Evolutionary conservation across 2,113 vertebrate species (phyloP), one percentile per base, ranked within the genome.

Genomic region (Gorsachius goisagi): DNA sequence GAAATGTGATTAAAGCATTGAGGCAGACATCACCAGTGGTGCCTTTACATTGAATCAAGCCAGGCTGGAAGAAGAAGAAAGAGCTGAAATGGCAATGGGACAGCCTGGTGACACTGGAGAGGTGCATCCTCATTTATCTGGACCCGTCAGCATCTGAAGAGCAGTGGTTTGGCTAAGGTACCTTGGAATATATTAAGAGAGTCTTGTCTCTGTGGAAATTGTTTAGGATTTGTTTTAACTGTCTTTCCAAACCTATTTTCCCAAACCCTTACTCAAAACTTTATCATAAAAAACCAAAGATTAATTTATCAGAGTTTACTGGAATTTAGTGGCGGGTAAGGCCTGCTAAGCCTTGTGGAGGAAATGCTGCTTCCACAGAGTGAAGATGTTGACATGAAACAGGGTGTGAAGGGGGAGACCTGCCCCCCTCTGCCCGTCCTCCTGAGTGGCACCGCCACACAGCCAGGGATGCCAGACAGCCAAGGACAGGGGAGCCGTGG

Each of bases 311-410:
- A 45, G 37, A 37, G 12, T 67, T 87, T 69, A 9, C 22, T 39
- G 41, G 27, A 12, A 58, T 17, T 50, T 32, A 19, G 27, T 4
- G 2, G 14, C 4, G 0, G 2, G 27, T 39, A 53, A n/a, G 17
- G 41, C 4, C n/a, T 49, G 16, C 9, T 67, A n/a, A 81, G 64
- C 19, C 41, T 47, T 28, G 12, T 85, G 53, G 32, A 60, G 35
- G 44, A 92, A 92, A 72, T 69, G 37, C 15, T 9, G 4, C 58
- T 90, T 86, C 35, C 50, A 39, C 26, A 49, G 30, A 73, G 71
- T 18, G 22, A 88, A 83, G 67, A 30, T 30, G 44, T 24, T 88
- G 64, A 63, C 17, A 9, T 21, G 28, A 64, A 90, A 35, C 39
- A 75, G 60, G 4, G 37, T 37, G 11, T 53, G 16, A 19, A 67